These are phyloP conservation scores for Notodonta dromedarius DNA, from an alignment of 2,888 invertebrate genomes.

Conservation along the genomic window DNA sequence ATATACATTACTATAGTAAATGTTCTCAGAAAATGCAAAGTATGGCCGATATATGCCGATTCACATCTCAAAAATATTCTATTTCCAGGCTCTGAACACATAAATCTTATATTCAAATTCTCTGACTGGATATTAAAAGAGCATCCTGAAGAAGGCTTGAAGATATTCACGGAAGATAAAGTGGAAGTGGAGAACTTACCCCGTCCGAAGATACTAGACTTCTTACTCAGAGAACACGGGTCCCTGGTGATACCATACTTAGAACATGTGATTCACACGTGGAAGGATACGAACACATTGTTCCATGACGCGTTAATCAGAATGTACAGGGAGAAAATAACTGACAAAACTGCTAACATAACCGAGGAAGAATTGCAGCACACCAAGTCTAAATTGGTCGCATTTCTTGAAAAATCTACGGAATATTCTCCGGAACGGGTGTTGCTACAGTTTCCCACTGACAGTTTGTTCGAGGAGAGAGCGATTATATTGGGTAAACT, in stretches of 20 bases:
- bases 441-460: constrained; percentile 92
- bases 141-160: constrained; percentile 94
- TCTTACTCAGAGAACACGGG: constrained; percentile 92
- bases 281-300: constrained; percentile 93
- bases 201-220: constrained; percentile 94
- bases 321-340: constrained; percentile 92
- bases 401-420: constrained; percentile 91
- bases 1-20: too few species aligned
- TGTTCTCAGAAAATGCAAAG: too few species aligned
- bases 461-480: constrained; percentile 94
- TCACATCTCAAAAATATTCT: too few species aligned
- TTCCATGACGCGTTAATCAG: constrained; percentile 97
- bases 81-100: constrained; percentile 87
- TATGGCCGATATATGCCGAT: too few species aligned
- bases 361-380: constrained; percentile 69
- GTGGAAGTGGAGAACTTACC: constrained; percentile 95
- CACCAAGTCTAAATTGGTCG: constrained; percentile 85
- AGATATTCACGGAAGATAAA: constrained; percentile 94
- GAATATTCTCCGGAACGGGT: constrained; percentile 95
- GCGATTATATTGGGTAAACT: constrained; percentile 97
- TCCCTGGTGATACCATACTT: constrained; percentile 95
- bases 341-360: constrained; percentile 60
- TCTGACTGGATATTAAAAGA: constrained; percentile 95
- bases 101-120: constrained; percentile 96
- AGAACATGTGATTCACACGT: constrained; percentile 95